Evolutionary conservation across 2,888 invertebrate species (phyloP), one percentile per base, ranked within the genome.

Genomic region (Tetranychus truncatus): DNA sequence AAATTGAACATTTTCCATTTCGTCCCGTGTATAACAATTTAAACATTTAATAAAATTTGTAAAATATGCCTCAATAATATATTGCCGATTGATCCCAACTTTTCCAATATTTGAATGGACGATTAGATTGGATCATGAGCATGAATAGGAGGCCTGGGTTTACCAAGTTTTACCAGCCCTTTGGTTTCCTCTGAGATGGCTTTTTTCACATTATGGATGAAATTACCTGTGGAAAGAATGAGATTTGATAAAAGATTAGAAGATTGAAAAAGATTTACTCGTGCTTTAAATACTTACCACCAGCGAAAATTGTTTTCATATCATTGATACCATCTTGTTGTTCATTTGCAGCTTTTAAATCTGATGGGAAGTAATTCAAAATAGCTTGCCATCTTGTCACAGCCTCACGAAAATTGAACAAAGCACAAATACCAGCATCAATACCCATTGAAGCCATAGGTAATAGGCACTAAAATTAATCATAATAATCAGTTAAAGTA

Each of bases 381-480:
- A 69, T 69, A 5, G 20, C 34, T 9, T 34, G 15, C 24, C 11
- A 72, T 20, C 18, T 34, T 6, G 20, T 45, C 1, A 72, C 66
- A 11, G 66, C 75, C 11, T 77, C 76, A 46, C 76, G 75, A 46
- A 76, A 69, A 44, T 88, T 91, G 77, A 87, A 85, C 1, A 88
- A 85, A 0, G 90, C 89, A 66, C 88, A 87, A 78, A 91, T 90
- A 55, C 87, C 86, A 5, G 89, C 89, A 80, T 87, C 87, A 79
- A 90, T 88, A 67, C 90, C 91, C 6, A 88, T 81, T 0, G 87
- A 83, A 24, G 87, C 86, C 0, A 88, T 90, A 66, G 88, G 88
- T 0, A 87, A 86, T 76, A 90, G 81, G 44, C 89, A 82, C 89
- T 89, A 34, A 21, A 24, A 15, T 72, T 18, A 34, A 45, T 1